Evolutionary conservation across 2,888 invertebrate species (phyloP), one percentile per base, ranked within the genome.

Genomic region (Dyspetes luteomarginatus): DNA sequence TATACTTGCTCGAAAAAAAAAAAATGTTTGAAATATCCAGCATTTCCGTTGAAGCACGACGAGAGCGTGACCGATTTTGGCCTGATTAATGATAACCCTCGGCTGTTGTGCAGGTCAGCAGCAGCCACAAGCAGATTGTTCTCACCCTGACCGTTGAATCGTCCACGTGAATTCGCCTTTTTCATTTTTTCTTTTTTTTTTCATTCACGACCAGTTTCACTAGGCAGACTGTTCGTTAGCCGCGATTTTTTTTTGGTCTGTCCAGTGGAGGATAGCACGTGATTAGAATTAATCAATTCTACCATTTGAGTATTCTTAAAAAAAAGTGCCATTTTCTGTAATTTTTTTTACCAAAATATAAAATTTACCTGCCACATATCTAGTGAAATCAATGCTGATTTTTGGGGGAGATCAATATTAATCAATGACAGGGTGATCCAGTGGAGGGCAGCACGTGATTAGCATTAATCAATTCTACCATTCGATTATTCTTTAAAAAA

Each of bases 71-170:
- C 50, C 43, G 50, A 68, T 45, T 68, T 60, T 64, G 48, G n/a
- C 9, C 45, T 68, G 78, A 78, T 78, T 73, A 67, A 78, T 73
- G 60, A 62, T 73, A 58, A 48, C 45, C 30, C 67, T 68, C 28
- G 73, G 67, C 43, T 60, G 43, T 62, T 60, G 60, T n/a, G 52
- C 73, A 55, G 73, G 52, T 67, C 52, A 52, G 68, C n/a, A n/a
- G n/a, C n/a, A n/a, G n/a, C 68, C 76, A 60, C 73, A 62, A 55
- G 60, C 67, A 43, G 36, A 62, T 52, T 45, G 36, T 68, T 68
- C 52, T 73, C 52, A 26, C 56, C 56, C 68, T 26, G 15, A 0
- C 55, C 26, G 24, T 28, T 58, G 28, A 48, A 48, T 69, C 50
- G 19, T 17, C 30, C 9, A 62, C 26, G 22, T 17, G 15, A 41